Evolutionary conservation across 2,888 invertebrate genomes (phyloP).

Genomic region (Melipona beecheii): DNA sequence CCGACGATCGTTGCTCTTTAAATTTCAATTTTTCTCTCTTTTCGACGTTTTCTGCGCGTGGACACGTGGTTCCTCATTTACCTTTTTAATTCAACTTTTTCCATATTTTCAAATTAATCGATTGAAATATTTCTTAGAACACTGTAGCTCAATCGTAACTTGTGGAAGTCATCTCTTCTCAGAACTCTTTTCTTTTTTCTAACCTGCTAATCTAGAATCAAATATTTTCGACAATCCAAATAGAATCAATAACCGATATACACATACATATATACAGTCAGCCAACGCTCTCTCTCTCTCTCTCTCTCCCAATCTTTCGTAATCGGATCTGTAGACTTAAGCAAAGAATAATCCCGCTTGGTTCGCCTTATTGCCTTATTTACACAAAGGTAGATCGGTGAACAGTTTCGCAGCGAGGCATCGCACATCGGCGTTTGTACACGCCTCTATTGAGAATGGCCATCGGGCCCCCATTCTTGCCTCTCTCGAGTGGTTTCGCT

Average conservation of each 20-base stretch:
- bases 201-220: too few species aligned
- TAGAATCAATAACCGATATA: too few species aligned
- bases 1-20: neutral
- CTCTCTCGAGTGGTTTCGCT: conserved; percentile 78
- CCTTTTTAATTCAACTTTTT: neutral
- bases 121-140: too few species aligned
- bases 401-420: conserved; percentile 39
- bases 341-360: conserved; percentile 60
- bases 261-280: too few species aligned
- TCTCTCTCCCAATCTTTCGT: conserved; percentile 18
- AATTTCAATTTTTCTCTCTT: neutral
- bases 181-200: too few species aligned
- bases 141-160: too few species aligned
- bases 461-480: conserved; percentile 71
- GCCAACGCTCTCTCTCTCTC: too few species aligned
- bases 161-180: too few species aligned
- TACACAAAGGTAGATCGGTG: conserved; percentile 63
- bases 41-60: too few species aligned
- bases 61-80: neutral
- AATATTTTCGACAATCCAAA: too few species aligned
- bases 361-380: conserved; percentile 72
- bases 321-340: conserved; percentile 70
- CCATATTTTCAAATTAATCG: neutral
- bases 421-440: conserved; percentile 60
- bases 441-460: conserved; percentile 69